A percentile compares a stretch with the other conserved stretches of the same genome.
Conservation (phyloP, 2,113 vertebrate genomes). For the Centropus bengalensis region DNA sequence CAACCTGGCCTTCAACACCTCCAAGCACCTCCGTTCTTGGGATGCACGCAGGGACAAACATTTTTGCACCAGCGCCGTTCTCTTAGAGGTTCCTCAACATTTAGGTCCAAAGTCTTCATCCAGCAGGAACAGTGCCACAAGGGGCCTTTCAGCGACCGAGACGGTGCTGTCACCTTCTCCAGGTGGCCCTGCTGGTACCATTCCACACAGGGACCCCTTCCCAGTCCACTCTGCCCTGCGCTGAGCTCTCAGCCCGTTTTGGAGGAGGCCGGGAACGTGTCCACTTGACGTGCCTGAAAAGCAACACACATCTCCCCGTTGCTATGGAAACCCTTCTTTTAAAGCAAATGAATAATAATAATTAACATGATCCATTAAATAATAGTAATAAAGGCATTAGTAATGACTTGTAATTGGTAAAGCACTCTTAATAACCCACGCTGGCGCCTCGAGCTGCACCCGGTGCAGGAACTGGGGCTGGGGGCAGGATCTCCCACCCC, state of each 20-base stretch:
- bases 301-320: neutral
- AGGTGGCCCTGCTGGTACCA: neutral
- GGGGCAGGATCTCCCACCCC: neutral
- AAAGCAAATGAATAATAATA: conserved; percentile 44
- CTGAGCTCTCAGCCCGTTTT: neutral
- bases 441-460: rapidly evolving
- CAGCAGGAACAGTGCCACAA: neutral
- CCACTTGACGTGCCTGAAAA: conserved; percentile 4
- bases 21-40: neutral
- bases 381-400: neutral
- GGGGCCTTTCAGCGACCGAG: neutral
- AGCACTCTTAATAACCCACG: neutral
- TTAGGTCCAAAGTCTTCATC: neutral
- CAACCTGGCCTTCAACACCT: too few species aligned
- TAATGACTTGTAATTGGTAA: conserved; percentile 32
- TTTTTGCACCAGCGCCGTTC: neutral
- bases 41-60: rapidly evolving
- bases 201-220: neutral
- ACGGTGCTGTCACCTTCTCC: neutral
- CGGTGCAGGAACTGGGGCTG: rapidly evolving
- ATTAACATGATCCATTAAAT: conserved; percentile 16
- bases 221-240: neutral
- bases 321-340: conserved; percentile 35
- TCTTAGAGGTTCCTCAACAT: neutral
- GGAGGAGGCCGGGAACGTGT: neutral